phyloP scores from a whole-genome alignment of 2,113 vertebrate genomes.

The Neofelis nebulosa region DNA sequence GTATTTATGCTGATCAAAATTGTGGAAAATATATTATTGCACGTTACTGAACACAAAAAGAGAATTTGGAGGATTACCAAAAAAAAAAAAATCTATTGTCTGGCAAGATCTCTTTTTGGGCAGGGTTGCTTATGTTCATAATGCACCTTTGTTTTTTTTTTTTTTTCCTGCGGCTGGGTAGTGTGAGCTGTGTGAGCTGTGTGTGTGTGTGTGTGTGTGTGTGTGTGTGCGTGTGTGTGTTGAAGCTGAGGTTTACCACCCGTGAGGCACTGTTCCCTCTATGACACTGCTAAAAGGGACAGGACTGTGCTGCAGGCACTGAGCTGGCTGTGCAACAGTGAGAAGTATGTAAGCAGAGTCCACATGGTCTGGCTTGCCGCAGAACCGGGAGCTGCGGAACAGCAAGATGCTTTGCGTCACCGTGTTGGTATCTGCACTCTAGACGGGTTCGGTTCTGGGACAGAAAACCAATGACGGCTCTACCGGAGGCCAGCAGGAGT shows the following conservation, averaged over 20 bases:
- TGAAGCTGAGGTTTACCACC: background rate
- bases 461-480: background rate
- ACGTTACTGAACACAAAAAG: background rate
- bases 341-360: background rate
- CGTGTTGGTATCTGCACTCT: background rate
- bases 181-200: background rate
- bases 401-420: background rate
- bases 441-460: background rate
- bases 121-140: background rate
- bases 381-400: background rate
- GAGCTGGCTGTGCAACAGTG: accelerated
- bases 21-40: background rate
- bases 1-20: background rate
- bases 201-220: too few species aligned
- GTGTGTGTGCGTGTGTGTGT: too few species aligned
- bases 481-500: too few species aligned
- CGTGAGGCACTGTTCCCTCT: background rate
- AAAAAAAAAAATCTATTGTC: background rate
- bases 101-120: background rate
- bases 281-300: background rate
- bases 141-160: background rate
- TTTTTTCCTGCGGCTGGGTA: background rate
- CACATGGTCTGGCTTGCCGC: background rate
- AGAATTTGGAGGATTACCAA: background rate
- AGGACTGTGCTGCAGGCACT: accelerated